These are phyloP conservation scores for Takifugu ocellatus DNA, from an alignment of 2,797 vertebrate genomes.

Conservation along the genomic window DNA sequence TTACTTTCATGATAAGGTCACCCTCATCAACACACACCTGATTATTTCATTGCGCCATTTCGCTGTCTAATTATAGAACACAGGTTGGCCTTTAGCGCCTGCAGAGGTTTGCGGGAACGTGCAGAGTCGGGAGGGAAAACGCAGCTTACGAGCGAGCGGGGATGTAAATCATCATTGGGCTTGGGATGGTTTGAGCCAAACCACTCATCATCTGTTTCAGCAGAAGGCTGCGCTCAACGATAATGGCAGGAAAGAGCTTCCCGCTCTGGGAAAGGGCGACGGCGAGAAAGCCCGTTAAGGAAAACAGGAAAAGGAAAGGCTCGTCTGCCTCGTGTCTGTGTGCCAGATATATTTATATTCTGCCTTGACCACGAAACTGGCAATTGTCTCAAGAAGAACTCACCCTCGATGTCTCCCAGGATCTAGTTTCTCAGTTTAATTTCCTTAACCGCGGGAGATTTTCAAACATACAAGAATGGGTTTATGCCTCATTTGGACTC, in stretches of 20 bases:
- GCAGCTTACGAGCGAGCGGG: slow-evolving; percentile 12
- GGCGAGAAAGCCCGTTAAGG: slow-evolving; percentile 7
- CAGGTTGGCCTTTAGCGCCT: slow-evolving; percentile 26
- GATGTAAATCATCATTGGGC: slow-evolving; percentile 53
- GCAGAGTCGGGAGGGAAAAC: slow-evolving; percentile 20
- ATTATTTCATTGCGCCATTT: slow-evolving; percentile 37
- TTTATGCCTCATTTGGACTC: too few relatives aligned
- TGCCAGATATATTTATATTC: background rate
- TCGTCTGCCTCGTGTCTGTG: background rate
- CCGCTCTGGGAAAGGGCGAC: slow-evolving; percentile 19
- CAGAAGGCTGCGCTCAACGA: slow-evolving; percentile 26
- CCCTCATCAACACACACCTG: slow-evolving; percentile 17
- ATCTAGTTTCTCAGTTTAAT: background rate
- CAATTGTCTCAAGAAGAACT: background rate
- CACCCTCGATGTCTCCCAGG: background rate
- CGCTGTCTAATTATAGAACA: slow-evolving; percentile 36
- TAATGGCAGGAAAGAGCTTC: slow-evolving; percentile 24
- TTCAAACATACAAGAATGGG: background rate
- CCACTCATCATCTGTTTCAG: slow-evolving; percentile 38
- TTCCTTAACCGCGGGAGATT: background rate
- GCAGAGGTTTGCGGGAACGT: slow-evolving; percentile 21
- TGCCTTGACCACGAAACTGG: background rate
- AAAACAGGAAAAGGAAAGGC: slow-evolving; percentile 15
- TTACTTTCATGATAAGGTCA: slow-evolving; percentile 29
- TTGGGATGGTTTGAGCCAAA: slow-evolving; percentile 44